phyloP scores from a whole-genome alignment of 2,797 vertebrate genomes.

The Acipenser transmontanus region DNA sequence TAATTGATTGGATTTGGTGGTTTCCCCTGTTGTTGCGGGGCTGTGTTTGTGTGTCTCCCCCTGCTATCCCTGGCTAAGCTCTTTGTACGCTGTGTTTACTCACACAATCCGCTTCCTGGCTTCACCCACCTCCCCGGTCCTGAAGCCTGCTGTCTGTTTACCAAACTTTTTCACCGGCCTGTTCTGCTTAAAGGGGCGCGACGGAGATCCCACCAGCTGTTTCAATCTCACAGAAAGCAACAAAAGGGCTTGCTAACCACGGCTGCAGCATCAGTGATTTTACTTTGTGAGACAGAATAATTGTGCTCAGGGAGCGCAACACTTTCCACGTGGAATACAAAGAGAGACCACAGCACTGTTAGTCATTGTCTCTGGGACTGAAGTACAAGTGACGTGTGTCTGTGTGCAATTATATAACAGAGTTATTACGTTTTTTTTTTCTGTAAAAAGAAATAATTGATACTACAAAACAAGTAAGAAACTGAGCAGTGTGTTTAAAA shows the following conservation, averaged over 20 bases:
- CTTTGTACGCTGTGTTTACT: slow-evolving; percentile 60
- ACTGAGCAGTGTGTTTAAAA: too few relatives aligned
- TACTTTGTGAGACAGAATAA: too few relatives aligned
- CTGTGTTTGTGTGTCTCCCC: slow-evolving; percentile 36
- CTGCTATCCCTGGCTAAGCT: slow-evolving; percentile 45
- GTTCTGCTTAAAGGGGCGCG: slow-evolving; percentile 30
- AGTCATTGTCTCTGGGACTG: too few relatives aligned
- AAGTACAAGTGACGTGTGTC: too few relatives aligned
- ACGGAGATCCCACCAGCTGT: slow-evolving; percentile 58
- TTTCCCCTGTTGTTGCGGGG: not conserved
- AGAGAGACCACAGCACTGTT: too few relatives aligned
- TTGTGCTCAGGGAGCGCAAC: too few relatives aligned
- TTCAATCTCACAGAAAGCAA: slow-evolving; percentile 33
- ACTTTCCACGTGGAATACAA: too few relatives aligned
- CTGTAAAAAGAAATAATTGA: too few relatives aligned
- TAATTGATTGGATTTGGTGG: slow-evolving; percentile 68
- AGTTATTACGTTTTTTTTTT: too few relatives aligned
- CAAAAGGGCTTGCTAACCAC: not conserved
- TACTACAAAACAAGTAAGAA: too few relatives aligned
- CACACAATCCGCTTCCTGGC: slow-evolving; percentile 62
- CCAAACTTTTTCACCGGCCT: slow-evolving; percentile 35
- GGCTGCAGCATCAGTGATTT: too few relatives aligned
- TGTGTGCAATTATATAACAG: too few relatives aligned
- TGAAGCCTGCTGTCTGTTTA: slow-evolving; percentile 40
- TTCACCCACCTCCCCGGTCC: slow-evolving; percentile 51